These are phyloP conservation scores for Chlorospingus semifuscus DNA, from an alignment of 2,797 vertebrate species.

Conservation along the genomic window DNA sequence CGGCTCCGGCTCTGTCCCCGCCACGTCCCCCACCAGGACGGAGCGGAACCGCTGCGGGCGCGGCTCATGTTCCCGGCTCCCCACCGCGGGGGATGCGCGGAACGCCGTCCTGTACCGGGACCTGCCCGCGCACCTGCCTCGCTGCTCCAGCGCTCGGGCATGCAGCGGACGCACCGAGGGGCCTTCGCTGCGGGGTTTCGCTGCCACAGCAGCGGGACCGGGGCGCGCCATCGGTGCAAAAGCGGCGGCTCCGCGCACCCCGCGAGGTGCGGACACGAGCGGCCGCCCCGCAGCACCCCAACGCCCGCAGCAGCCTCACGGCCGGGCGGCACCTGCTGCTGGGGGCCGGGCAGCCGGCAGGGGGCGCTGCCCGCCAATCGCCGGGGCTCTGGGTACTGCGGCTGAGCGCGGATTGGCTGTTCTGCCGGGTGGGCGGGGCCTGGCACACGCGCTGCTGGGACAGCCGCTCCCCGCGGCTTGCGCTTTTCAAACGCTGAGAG, in stretches of 20 bases:
- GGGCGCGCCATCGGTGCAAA: too few relatives aligned
- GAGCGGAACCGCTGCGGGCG: not conserved
- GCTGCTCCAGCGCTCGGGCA: not conserved
- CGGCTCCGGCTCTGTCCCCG: too few relatives aligned
- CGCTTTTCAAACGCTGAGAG: not conserved
- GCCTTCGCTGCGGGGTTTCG: not conserved
- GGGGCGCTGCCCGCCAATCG: not conserved
- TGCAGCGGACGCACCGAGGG: not conserved
- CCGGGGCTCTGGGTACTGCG: rapidly evolving
- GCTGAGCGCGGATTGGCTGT: not conserved
- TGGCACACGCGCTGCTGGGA: not conserved
- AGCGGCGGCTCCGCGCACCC: not conserved
- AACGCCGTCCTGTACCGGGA: not conserved
- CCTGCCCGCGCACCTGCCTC: not conserved
- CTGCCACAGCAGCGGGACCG: too few relatives aligned
- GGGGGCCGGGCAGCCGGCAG: not conserved
- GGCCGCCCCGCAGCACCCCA: not conserved
- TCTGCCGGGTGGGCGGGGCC: not conserved
- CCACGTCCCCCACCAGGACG: not conserved
- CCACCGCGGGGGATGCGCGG: not conserved
- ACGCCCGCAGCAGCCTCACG: not conserved
- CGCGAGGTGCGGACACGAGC: too few relatives aligned
- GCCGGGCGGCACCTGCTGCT: not conserved
- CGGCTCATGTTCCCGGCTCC: not conserved
- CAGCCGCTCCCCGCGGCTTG: not conserved